Evolutionary conservation across 2,113 vertebrate species (phyloP).

Genomic region (Pachycephala philippinensis): DNA sequence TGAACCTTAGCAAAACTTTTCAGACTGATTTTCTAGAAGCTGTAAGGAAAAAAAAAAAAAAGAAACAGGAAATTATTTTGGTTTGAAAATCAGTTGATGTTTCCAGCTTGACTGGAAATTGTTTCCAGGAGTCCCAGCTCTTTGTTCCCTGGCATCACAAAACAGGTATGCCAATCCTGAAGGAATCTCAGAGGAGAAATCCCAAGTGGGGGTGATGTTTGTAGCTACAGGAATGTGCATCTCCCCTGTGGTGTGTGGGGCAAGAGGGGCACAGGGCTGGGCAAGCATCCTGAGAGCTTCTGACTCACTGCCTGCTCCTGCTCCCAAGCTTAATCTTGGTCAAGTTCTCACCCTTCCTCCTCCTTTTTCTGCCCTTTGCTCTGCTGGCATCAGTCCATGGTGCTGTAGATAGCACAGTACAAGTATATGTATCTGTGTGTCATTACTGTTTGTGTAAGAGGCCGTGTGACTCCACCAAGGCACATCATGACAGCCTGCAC

Average conservation of each 20-base stretch:
- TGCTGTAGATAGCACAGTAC: background rate
- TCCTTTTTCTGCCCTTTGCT: background rate
- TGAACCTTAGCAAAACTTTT: background rate
- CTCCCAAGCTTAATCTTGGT: background rate
- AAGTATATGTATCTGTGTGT: fast-evolving
- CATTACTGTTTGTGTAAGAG: background rate
- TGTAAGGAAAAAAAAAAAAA: background rate
- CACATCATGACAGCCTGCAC: background rate
- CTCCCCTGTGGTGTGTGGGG: background rate
- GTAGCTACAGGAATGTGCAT: background rate
- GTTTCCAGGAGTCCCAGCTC: background rate
- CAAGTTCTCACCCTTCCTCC: background rate
- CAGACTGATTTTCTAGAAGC: background rate
- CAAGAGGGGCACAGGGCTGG: background rate
- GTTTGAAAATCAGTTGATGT: background rate
- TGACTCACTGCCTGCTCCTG: background rate
- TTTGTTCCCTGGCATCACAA: background rate
- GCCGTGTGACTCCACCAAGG: background rate
- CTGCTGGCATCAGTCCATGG: background rate
- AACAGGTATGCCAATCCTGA: background rate
- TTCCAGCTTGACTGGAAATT: background rate
- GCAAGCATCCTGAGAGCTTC: background rate
- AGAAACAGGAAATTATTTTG: background rate
- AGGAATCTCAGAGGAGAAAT: background rate
- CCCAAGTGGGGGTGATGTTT: background rate